Base-by-base conservation (phyloP, 2,888 invertebrate genomes). In the Nomada lathburiana region DNA sequence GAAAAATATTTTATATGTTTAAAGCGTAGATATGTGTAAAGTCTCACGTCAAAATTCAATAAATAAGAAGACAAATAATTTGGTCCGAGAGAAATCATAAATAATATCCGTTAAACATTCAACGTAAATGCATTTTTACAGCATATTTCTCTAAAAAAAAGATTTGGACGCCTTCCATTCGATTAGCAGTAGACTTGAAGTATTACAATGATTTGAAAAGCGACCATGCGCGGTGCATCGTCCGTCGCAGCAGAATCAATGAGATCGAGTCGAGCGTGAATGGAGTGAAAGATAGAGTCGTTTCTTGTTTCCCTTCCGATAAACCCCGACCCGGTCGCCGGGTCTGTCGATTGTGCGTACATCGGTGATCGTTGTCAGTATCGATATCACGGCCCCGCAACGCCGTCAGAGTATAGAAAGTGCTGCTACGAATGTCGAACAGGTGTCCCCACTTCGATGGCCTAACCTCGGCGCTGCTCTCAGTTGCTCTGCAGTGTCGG, bases 381-480 rank as follows among this genome's bases (percentile, higher is more conserved):
- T 83, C 82, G 82, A 83, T 81, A 78, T 9, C 53, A 57, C 47
- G 63, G 50, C 57, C 65, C 36, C 71, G 71, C 79, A 68, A 64
- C 57, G 65, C 11, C 68, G 68, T 81, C 76, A 52, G 68, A 53
- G 55, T 65, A 23, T 72, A 72, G 86, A 73, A 79, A 80, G 83
- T 83, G 88, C 80, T 84, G 85, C 83, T 80, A 80, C 84, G 77
- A 59, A 83, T 83, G 83, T 84, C 87, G 86, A 90, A 89, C 91
- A 90, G 91, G 89, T 89, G 90, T 84, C 80, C 75, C 82, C 87
- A 78, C 80, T 79, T 73, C 81, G 78, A 50, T 67, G 64, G 57
- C 76, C 82, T 84, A 87, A 87, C 88, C 87, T 87, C 87, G 82
- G 82, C 76, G 84, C 64, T 76, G 70, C 55, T 74, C 59, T 74